Conservation (phyloP, 1,140 invertebrate genomes). For the Paralvinella palmiformis region DNA sequence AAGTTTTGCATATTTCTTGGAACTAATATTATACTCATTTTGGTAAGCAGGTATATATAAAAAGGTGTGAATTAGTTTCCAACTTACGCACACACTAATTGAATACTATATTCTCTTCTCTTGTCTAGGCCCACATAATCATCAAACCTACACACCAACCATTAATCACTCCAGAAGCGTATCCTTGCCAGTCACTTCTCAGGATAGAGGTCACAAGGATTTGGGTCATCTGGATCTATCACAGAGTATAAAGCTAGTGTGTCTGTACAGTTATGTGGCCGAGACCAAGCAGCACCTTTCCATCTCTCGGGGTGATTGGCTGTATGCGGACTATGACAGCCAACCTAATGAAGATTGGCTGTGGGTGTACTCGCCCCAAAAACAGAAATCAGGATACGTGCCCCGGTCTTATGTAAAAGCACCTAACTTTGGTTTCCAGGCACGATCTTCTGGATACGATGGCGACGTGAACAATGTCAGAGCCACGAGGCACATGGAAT, state of each 20-base stretch:
- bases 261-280: conserved; percentile 90
- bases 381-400: conserved; percentile 87
- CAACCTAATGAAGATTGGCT: conserved; percentile 91
- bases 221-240: not conserved
- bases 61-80: too few relatives aligned
- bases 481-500: not conserved
- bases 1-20: too few relatives aligned
- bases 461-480: not conserved
- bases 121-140: not conserved
- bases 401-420: conserved; percentile 89
- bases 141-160: not conserved
- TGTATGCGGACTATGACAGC: conserved; percentile 86
- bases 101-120: too few relatives aligned
- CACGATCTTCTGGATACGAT: not conserved
- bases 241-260: conserved; percentile 77
- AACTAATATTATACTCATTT: too few relatives aligned
- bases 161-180: not conserved
- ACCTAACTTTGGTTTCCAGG: conserved; percentile 50
- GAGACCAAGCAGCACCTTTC: conserved; percentile 86
- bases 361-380: conserved; percentile 89
- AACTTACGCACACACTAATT: too few relatives aligned
- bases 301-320: conserved; percentile 84
- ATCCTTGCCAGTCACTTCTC: not conserved
- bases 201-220: not conserved
- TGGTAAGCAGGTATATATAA: too few relatives aligned